phyloP scores from a whole-genome alignment of 2,113 vertebrate species.

The Oncorhynchus tshawytscha region DNA sequence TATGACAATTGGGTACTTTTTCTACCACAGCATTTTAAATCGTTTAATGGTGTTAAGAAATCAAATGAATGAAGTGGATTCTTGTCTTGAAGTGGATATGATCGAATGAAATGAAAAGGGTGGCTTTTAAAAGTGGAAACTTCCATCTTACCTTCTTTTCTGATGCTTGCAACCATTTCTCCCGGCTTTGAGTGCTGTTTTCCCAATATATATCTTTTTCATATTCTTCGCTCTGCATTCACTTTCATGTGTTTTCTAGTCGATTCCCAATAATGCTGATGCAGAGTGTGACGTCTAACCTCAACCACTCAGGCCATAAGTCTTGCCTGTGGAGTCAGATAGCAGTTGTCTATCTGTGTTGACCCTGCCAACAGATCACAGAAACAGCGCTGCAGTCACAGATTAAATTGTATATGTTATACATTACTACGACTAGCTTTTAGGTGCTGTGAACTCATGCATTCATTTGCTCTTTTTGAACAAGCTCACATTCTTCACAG shows the following conservation, averaged over 20 bases:
- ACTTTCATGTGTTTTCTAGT: constrained; percentile 57
- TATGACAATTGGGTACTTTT: too few species aligned
- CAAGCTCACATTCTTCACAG: not conserved
- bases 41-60: not conserved
- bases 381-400: constrained; percentile 68
- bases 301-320: constrained; percentile 63
- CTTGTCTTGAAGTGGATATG: not conserved
- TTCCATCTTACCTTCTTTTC: constrained; percentile 72
- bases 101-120: constrained; percentile 13
- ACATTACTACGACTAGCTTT: constrained; percentile 15
- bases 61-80: constrained; percentile 36
- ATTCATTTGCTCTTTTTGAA: constrained; percentile 10
- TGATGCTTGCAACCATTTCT: constrained; percentile 77
- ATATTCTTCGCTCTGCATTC: constrained; percentile 66
- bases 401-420: constrained; percentile 48
- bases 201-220: constrained; percentile 81
- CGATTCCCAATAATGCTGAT: constrained; percentile 25
- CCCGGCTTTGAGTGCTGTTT: constrained; percentile 74
- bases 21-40: constrained; percentile 10
- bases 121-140: constrained; percentile 29
- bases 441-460: not conserved
- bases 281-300: constrained; percentile 64
- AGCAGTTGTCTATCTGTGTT: constrained; percentile 71
- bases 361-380: constrained; percentile 77
- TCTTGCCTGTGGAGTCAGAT: constrained; percentile 73